phyloP scores from a whole-genome alignment of 2,113 vertebrate species.

The Vicugna pacos region DNA sequence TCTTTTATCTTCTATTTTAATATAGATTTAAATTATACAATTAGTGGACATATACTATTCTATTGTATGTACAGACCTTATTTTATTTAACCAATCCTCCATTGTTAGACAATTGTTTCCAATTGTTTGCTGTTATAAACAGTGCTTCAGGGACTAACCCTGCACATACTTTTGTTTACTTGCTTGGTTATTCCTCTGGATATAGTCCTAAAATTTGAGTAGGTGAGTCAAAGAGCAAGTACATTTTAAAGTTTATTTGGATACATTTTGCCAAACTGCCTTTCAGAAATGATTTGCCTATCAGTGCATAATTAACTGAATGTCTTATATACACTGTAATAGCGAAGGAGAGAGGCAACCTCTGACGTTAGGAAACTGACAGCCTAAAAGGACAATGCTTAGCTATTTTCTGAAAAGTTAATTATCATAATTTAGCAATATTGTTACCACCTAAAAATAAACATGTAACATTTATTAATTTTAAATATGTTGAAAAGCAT shows the following conservation, averaged over 20 bases:
- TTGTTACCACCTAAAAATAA: not conserved
- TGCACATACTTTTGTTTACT: not conserved
- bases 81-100: not conserved
- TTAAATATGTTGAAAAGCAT: not conserved
- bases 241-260: not conserved
- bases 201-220: not conserved
- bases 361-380: not conserved
- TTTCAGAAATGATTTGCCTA: not conserved
- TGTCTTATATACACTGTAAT: not conserved
- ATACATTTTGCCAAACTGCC: not conserved
- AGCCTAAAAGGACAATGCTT: not conserved
- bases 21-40: not conserved
- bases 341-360: not conserved
- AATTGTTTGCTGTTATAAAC: not conserved
- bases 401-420: not conserved
- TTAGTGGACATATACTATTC: not conserved
- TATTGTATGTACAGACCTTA: not conserved
- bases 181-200: not conserved
- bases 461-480: not conserved
- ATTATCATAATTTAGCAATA: not conserved
- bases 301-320: not conserved
- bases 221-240: not conserved
- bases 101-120: not conserved
- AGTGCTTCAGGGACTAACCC: not conserved
- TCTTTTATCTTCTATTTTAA: not conserved